Evolutionary conservation across 2,113 vertebrate species (phyloP), one percentile per base, ranked within the genome.

Genomic region (Cynocephalus volans): DNA sequence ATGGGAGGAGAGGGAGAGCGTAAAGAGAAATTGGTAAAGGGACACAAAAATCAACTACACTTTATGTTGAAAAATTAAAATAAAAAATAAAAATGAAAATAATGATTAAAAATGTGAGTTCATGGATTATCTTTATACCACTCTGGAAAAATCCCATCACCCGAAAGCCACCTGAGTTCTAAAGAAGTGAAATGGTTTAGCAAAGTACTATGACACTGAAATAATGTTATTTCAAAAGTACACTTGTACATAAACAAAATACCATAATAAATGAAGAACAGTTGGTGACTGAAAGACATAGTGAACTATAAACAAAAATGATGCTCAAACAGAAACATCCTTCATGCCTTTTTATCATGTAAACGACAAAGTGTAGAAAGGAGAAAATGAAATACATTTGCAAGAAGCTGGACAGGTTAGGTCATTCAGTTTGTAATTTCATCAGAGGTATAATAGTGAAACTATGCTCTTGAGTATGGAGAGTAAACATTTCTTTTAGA

Each of bases 241-340:
- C 11, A 60, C 41, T 70, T 96, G 62, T 85, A 76, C 36, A 89
- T 90, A 93, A 96, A 93, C 75, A n/a, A 73, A 64, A 83, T 76
- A 86, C 21, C 13, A 90, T 62, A 96, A 95, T 83, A 89, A 90
- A 84, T 17, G 11, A 94, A 85, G 50, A 88, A 92, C 4, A 85
- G n/a, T 79, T 93, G 87, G 73, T 85, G 69, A 95, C 31, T 95
- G 72, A 89, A 94, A 96, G 76, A 73, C 14, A 93, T 45, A 88
- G 72, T 86, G 28, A 58, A 82, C 62, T 95, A 82, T 95, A 93
- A 95, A 96, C 64, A 92, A 89, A 84, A 96, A 80, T 88, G 41
- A 96, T 97, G 64, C 41, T 89, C 45, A 82, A 31, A 87, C 4
- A 95, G 12, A 48, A 80, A 54, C 70, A 94, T 97, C 93, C 41